phyloP scores from a whole-genome alignment of 2,113 vertebrate genomes.

The Pao palembangensis region DNA sequence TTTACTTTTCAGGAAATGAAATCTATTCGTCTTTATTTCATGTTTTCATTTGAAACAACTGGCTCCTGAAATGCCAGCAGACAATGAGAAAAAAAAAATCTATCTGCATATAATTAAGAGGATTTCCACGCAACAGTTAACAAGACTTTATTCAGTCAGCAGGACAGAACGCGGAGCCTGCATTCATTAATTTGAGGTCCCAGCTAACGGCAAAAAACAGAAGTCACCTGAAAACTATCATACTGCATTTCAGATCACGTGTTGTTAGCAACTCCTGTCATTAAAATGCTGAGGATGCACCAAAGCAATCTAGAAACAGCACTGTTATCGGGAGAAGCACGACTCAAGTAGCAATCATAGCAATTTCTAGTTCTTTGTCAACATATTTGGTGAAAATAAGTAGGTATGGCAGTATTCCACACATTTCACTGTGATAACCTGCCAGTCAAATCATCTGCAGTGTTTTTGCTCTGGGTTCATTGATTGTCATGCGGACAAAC shows the following conservation, averaged over 20 bases:
- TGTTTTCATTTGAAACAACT: conserved; percentile 40
- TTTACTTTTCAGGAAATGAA: neutral
- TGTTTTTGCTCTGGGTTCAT: neutral
- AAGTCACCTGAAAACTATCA: neutral
- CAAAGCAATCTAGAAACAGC: conserved; percentile 5
- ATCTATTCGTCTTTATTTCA: conserved; percentile 28
- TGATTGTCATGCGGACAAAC: neutral
- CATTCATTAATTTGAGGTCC: conserved; percentile 6
- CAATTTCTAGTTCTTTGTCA: neutral
- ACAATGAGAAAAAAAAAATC: conserved; percentile 18
- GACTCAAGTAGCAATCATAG: conserved; percentile 28
- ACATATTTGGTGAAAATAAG: conserved; percentile 11
- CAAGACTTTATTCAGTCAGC: conserved; percentile 19
- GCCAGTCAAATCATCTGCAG: conserved; percentile 17
- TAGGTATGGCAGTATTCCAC: neutral
- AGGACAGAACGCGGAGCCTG: neutral
- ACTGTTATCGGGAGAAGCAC: conserved; percentile 17
- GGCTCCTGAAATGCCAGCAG: conserved; percentile 33
- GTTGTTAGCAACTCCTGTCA: neutral
- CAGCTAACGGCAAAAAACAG: conserved; percentile 16
- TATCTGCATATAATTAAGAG: conserved; percentile 11
- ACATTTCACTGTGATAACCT: conserved; percentile 15
- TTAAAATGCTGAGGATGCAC: conserved; percentile 25
- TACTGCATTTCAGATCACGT: conserved; percentile 16
- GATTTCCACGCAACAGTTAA: conserved; percentile 31